Evolutionary conservation across 2,113 vertebrate species (phyloP), one percentile per base, ranked within the genome.

Genomic region (Meles meles): DNA sequence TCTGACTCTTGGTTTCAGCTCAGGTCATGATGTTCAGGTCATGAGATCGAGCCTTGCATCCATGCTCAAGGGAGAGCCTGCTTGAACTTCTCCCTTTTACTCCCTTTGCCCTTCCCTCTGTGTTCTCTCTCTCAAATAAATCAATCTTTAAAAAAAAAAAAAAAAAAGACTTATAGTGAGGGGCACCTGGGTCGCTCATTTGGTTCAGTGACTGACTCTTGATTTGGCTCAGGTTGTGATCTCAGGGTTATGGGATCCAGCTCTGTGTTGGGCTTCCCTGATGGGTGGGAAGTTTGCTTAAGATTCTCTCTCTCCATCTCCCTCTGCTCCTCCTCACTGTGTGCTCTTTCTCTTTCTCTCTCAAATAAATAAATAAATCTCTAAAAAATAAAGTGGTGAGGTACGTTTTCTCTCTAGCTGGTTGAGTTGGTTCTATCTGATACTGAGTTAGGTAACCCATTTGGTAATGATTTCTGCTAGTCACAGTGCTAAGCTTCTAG

Each of bases 401-500:
- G 37, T 69, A 80, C 2, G 6, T 93, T 93, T 95, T 37, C 34
- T 89, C 14, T 85, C 49, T 39, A 85, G 44, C 11, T 81, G 49
- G 39, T 77, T 67, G 71, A 95, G 25, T 91, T 31, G n/a, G 7
- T 90, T 94, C 29, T 69, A 1, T 69, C 74, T 80, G 52, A 86
- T 29, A 83, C 0, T 55, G 29, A 84, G n/a, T 95, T 90, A 81
- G 34, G 12, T 44, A 91, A 88, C 37, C 13, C 57, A 67, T 92
- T 88, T 81, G 61, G 44, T 96, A 93, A 89, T 42, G 20, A 92
- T 91, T 89, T 96, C 79, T 96, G 71, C 27, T 82, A 80, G 90
- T 61, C 39, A 55, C 20, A 59, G 10, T 89, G 69, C 31, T 37
- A 52, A 79, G 18, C 23, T 9, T 52, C 71, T 37, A 52, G 10